phyloP scores from a whole-genome alignment of 1,140 invertebrate genomes.

The Lepidurus packardi region DNA sequence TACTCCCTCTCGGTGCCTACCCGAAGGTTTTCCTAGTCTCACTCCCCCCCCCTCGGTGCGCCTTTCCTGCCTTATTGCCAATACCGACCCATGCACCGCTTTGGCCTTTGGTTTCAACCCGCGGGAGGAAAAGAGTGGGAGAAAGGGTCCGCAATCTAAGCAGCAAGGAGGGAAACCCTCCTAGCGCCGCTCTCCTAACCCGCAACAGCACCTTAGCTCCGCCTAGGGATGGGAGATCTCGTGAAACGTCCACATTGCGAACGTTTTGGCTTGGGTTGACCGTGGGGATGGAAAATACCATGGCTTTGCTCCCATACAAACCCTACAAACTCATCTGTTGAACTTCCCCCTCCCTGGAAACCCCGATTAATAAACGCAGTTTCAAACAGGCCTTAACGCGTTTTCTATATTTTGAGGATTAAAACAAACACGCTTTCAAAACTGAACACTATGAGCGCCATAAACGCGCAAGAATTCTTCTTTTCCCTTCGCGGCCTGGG shows the following conservation, averaged over 20 bases:
- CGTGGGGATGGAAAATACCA: too few relatives aligned
- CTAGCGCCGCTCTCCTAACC: background rate
- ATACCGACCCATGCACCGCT: background rate
- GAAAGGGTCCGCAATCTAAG: background rate
- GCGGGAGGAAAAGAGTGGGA: background rate
- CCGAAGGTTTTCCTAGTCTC: slow-evolving; percentile 8
- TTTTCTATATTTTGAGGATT: too few relatives aligned
- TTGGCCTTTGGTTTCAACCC: slow-evolving; percentile 8
- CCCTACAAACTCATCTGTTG: too few relatives aligned
- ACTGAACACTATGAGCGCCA: background rate
- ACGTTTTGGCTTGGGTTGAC: too few relatives aligned
- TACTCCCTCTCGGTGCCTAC: slow-evolving; percentile 20
- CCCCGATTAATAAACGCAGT: too few relatives aligned
- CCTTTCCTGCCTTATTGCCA: slow-evolving; percentile 12
- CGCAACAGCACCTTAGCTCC: slow-evolving; percentile 12
- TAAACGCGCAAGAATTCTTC: background rate
- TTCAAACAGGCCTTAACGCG: too few relatives aligned
- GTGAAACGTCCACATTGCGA: background rate
- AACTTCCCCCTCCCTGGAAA: too few relatives aligned
- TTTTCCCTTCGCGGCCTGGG: background rate
- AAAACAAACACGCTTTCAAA: background rate
- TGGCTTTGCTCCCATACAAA: too few relatives aligned
- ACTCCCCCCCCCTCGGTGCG: slow-evolving; percentile 16
- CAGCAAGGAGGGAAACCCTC: background rate
- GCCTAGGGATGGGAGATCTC: background rate